Conservation (phyloP, 1,140 invertebrate species). For the Drosophila gunungcola region DNA sequence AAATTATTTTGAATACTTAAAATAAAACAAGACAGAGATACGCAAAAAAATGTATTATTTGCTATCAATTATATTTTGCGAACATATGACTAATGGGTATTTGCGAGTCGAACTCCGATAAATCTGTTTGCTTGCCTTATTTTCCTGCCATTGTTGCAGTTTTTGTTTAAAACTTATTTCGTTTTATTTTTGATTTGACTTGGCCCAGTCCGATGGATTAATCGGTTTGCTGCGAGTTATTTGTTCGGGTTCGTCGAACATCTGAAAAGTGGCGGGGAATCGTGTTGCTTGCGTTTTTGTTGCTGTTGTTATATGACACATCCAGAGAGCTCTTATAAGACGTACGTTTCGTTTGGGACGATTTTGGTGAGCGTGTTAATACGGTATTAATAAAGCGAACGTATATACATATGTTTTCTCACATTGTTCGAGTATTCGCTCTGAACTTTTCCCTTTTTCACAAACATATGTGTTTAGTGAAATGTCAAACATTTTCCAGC, state of each 20-base stretch:
- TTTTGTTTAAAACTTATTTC: slow-evolving; percentile 44
- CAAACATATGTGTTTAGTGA: slow-evolving; percentile 32
- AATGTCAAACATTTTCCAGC: slow-evolving; percentile 41
- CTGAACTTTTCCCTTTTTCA: slow-evolving; percentile 28
- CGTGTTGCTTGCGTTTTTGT: slow-evolving; percentile 14
- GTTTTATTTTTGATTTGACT: slow-evolving; percentile 36
- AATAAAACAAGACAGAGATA: neutral
- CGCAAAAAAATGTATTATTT: neutral
- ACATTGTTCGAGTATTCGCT: slow-evolving; percentile 29
- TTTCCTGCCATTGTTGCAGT: slow-evolving; percentile 59
- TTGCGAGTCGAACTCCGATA: neutral
- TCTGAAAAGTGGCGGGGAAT: slow-evolving; percentile 46
- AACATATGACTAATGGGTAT: slow-evolving; percentile 6
- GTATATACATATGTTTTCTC: slow-evolving; percentile 51
- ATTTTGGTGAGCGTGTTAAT: slow-evolving; percentile 69
- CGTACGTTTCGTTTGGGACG: slow-evolving; percentile 35
- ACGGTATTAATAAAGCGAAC: slow-evolving; percentile 71
- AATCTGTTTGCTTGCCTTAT: neutral
- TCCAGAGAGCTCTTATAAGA: slow-evolving; percentile 60
- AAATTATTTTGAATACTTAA: too few species aligned
- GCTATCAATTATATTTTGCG: neutral
- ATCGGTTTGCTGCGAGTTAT: slow-evolving; percentile 30
- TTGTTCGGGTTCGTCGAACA: slow-evolving; percentile 67
- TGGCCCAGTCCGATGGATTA: slow-evolving; percentile 46
- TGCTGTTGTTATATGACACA: slow-evolving; percentile 67